phyloP scores from a whole-genome alignment of 2,797 vertebrate species.

The Sebastiscus albofasciatus region DNA sequence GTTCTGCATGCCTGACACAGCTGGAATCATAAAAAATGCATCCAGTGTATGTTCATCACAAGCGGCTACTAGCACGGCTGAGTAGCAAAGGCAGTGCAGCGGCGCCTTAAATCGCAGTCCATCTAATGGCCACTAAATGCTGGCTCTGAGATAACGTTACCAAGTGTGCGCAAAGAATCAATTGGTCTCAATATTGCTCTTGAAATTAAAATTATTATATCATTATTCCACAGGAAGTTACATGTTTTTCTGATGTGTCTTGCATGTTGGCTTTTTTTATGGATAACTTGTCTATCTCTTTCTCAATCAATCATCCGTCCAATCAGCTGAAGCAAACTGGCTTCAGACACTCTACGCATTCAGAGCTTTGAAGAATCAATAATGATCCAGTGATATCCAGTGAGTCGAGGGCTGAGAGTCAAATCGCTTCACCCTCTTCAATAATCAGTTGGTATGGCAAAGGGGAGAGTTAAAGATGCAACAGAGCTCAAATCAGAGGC shows the following conservation, averaged over 20 bases:
- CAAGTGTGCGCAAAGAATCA: not conserved
- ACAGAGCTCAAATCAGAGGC: not conserved
- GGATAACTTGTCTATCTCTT: not conserved
- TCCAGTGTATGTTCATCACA: conserved; percentile 12
- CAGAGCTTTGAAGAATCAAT: conserved; percentile 55
- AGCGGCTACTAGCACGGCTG: not conserved
- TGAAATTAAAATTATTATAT: not conserved
- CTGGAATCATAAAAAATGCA: conserved; percentile 48
- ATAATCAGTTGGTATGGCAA: conserved; percentile 10
- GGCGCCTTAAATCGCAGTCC: not conserved
- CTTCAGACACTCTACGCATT: not conserved
- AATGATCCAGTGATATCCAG: conserved; percentile 45
- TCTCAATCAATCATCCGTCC: not conserved
- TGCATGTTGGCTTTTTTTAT: not conserved
- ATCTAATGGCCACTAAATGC: not conserved
- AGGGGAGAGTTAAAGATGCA: not conserved
- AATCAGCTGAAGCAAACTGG: not conserved
- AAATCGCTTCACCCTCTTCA: conserved; percentile 41
- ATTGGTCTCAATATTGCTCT: not conserved
- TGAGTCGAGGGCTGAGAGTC: conserved; percentile 20
- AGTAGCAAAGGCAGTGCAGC: not conserved
- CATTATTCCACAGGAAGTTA: not conserved
- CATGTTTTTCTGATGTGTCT: not conserved
- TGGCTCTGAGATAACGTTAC: not conserved
- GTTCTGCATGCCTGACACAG: conserved; percentile 25